A percentile compares a stretch with the other conserved stretches of the same genome.
These are phyloP conservation scores for Coregonus sp. DNA, from an alignment of 2,797 vertebrate species.

Conservation along the genomic window DNA sequence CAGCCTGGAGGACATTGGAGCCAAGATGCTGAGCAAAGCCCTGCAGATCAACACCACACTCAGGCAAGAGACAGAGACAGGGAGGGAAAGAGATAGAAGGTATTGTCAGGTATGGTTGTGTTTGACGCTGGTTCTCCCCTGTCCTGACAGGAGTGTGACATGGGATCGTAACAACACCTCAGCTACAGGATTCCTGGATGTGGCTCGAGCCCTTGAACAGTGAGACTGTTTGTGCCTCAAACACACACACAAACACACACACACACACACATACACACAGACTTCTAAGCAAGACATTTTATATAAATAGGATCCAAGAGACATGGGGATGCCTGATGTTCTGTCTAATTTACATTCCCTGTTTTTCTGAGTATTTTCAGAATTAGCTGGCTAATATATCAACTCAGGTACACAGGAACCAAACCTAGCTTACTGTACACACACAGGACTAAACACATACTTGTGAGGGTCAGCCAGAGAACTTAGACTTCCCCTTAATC, in stretches of 20 bases:
- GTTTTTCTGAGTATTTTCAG: not conserved
- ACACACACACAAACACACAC: constrained; percentile 10
- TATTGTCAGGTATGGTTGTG: not conserved
- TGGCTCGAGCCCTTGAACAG: constrained; percentile 89
- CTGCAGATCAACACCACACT: constrained; percentile 84
- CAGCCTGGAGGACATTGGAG: constrained; percentile 86
- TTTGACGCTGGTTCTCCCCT: constrained; percentile 11
- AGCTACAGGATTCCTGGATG: constrained; percentile 85
- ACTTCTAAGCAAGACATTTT: not conserved
- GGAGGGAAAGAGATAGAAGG: not conserved
- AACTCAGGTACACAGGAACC: not conserved
- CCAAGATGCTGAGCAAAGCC: constrained; percentile 92
- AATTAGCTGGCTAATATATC: not conserved
- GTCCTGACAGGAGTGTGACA: constrained; percentile 80
- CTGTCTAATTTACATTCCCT: not conserved
- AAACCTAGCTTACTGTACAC: not conserved
- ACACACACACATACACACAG: not conserved
- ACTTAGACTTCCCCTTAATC: not conserved
- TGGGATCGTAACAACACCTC: constrained; percentile 92
- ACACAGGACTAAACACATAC: no score
- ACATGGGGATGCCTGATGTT: not conserved
- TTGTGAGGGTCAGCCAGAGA: no score
- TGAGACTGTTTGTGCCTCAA: constrained; percentile 62
- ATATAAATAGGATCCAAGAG: not conserved
- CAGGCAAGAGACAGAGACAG: constrained; percentile 46